Conservation (phyloP, 2,797 vertebrate genomes). For the Octomys mimax region DNA sequence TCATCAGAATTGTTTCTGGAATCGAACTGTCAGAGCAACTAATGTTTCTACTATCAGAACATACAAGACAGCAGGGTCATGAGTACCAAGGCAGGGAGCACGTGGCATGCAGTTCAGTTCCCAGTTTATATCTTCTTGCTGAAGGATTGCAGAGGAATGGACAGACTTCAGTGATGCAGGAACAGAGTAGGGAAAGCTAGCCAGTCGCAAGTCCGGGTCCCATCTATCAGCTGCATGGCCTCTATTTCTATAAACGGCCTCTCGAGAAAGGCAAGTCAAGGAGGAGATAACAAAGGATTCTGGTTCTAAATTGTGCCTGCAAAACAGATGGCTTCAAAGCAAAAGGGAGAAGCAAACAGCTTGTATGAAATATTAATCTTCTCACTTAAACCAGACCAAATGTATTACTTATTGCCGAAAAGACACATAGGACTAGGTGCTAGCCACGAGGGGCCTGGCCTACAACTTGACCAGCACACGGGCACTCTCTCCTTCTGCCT, state of each 20-base stretch:
- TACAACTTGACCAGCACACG: background rate
- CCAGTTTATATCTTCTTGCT: background rate
- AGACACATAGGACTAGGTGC: background rate
- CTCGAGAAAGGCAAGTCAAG: background rate
- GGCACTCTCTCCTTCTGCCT: background rate
- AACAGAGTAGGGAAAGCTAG: background rate
- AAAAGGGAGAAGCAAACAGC: slow-evolving; percentile 44
- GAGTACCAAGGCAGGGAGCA: background rate
- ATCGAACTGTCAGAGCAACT: background rate
- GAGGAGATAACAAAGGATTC: background rate
- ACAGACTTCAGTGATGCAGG: background rate
- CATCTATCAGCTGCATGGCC: no score
- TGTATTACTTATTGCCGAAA: background rate
- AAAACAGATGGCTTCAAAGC: background rate
- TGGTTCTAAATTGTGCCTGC: background rate
- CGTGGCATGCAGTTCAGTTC: background rate
- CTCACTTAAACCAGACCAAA: background rate
- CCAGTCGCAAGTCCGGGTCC: background rate
- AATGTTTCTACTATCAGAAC: background rate
- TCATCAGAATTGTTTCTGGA: background rate
- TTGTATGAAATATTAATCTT: background rate
- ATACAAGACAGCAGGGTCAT: accelerated
- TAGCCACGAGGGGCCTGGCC: accelerated
- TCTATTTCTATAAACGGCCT: background rate
- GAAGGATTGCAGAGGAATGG: background rate